phyloP scores from a whole-genome alignment of 2,797 vertebrate species.

The Danio aesculapii region DNA sequence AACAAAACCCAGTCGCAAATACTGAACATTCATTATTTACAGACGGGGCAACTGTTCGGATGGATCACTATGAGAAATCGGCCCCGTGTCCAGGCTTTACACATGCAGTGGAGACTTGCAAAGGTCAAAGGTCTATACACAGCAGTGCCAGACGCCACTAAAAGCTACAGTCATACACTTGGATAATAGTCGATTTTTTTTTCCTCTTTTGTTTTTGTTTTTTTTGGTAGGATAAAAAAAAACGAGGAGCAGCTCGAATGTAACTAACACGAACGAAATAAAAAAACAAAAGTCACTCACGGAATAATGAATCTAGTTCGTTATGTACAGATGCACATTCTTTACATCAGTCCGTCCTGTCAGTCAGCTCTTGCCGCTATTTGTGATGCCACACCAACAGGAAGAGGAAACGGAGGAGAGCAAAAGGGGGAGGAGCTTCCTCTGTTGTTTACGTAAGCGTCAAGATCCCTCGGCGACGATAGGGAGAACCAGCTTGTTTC shows the following conservation, averaged over 20 bases:
- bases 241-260: slow-evolving; percentile 83
- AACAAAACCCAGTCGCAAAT: slow-evolving; percentile 85
- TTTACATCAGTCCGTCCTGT: slow-evolving; percentile 84
- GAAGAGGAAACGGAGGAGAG: slow-evolving; percentile 59
- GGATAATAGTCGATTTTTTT: slow-evolving; percentile 76
- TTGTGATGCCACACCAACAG: slow-evolving; percentile 63
- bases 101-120: slow-evolving; percentile 89
- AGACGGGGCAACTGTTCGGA: slow-evolving; percentile 84
- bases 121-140: slow-evolving; percentile 87
- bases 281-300: slow-evolving; percentile 68
- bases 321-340: slow-evolving; percentile 96
- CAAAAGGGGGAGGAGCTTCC: slow-evolving; percentile 25
- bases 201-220: slow-evolving; percentile 61
- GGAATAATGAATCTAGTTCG: slow-evolving; percentile 77
- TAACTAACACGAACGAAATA: too few relatives aligned
- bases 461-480: slow-evolving; percentile 72
- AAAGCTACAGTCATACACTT: slow-evolving; percentile 80
- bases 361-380: slow-evolving; percentile 57
- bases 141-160: slow-evolving; percentile 89
- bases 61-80: slow-evolving; percentile 73
- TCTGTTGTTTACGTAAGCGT: slow-evolving; percentile 54
- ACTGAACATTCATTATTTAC: slow-evolving; percentile 96
- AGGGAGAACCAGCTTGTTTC: slow-evolving; percentile 61
- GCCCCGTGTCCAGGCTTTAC: slow-evolving; percentile 84
- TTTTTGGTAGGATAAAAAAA: slow-evolving; percentile 80